These are phyloP conservation scores for Dipus sagitta DNA, from an alignment of 2,797 vertebrate species.

Conservation along the genomic window DNA sequence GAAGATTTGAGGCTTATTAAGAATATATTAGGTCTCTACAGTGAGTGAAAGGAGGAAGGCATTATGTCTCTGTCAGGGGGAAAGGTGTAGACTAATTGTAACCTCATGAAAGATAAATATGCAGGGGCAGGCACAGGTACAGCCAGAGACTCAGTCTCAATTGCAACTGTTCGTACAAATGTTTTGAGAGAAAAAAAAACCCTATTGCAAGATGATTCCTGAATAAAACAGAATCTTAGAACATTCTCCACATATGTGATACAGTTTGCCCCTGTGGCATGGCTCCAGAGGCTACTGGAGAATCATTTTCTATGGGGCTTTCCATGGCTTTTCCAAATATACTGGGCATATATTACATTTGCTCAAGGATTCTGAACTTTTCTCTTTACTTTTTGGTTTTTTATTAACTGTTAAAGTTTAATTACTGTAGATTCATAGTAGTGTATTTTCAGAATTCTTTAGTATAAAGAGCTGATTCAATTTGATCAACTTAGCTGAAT, in stretches of 20 bases:
- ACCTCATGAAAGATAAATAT: background rate
- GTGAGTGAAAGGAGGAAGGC: slow-evolving; percentile 8
- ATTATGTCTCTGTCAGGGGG: background rate
- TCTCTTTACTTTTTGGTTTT: background rate
- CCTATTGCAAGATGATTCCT: background rate
- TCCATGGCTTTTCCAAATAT: background rate
- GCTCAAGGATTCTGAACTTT: background rate
- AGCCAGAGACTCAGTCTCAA: background rate
- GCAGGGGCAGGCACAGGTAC: background rate
- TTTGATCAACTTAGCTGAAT: slow-evolving; percentile 54
- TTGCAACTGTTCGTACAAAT: background rate
- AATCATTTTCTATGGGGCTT: background rate
- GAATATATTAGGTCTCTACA: slow-evolving; percentile 56
- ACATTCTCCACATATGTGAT: background rate
- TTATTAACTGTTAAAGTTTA: slow-evolving; percentile 10
- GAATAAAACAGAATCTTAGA: background rate
- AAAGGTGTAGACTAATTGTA: background rate
- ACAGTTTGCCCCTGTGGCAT: fast-evolving
- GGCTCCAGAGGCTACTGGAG: background rate
- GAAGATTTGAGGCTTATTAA: slow-evolving; percentile 68
- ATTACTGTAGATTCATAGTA: background rate
- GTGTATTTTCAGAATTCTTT: slow-evolving; percentile 26
- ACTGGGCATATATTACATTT: background rate
- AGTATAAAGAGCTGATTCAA: slow-evolving; percentile 52
- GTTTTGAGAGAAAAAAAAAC: background rate